Evolutionary conservation across 2,888 invertebrate genomes (phyloP), one percentile per base, ranked within the genome.

Genomic region (Ethmia dodecea): DNA sequence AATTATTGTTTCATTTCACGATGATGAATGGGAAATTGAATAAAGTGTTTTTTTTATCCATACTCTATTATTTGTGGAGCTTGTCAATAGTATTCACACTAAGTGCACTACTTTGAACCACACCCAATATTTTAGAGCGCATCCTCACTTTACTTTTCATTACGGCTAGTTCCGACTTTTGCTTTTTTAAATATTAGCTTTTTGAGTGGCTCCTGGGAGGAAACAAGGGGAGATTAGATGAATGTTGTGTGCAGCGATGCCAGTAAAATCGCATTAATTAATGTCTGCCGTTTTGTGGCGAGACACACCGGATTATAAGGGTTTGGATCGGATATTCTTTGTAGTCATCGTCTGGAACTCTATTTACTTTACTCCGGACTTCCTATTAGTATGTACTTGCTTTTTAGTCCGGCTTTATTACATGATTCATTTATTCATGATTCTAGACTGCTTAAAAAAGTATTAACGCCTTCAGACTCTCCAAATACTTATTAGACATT

Each of bases 221-320:
- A 70, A 69, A 50, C 54, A 59, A 55, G 69, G 68, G 65, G 59
- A 74, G 76, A 75, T 77, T 57, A 76, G 75, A 69, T 71, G 64
- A 55, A 28, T 47, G 48, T 28, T 39, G 38, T 38, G 48, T 43
- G 44, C 45, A 47, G 42, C 43, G 53, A 54, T 51, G 45, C 57
- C 47, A 42, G 42, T 47, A 46, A 63, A 60, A 68, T 67, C 65
- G 56, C 53, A 57, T 68, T 72, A 67, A 62, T 50, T 52, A 49
- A 42, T 37, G 43, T 25, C 34, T 30, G 29, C 36, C 53, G 33
- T 46, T 42, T 42, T n/a, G 32, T 26, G 12, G 32, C 28, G 5
- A 20, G 27, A 2, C 11, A 11, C 18, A 11, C 11, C 11, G 25
- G 26, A 26, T 26, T 16, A 26, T 5, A 16, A 4, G 5, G 26